Conservation (phyloP, 2,888 invertebrate species). For the Minunthozetes semirufus region DNA sequence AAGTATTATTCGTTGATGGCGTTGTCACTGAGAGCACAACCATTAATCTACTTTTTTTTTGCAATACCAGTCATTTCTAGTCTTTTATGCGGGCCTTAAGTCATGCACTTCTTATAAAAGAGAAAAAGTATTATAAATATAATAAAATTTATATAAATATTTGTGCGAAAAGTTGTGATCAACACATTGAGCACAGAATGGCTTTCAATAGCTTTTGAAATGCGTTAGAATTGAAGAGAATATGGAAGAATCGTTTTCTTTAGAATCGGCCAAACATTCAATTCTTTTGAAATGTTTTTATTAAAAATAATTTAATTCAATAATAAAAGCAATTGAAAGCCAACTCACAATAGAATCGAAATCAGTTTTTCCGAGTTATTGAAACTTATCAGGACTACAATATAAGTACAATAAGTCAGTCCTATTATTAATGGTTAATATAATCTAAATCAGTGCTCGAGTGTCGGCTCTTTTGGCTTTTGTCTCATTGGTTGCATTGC, state of each 20-base stretch:
- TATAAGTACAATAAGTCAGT: neutral
- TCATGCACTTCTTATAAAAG: conserved; percentile 11
- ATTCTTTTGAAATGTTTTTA: neutral
- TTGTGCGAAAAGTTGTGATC: conserved; percentile 10
- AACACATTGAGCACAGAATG: neutral
- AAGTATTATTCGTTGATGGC: conserved; percentile 22
- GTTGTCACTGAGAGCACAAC: conserved; percentile 16
- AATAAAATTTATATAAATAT: conserved; percentile 28
- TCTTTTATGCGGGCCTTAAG: conserved; percentile 15
- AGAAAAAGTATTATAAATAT: conserved; percentile 3
- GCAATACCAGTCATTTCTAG: conserved; percentile 15
- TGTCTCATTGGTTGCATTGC: conserved; percentile 5
- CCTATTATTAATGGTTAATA: conserved; percentile 13
- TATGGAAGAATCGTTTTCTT: too few relatives aligned
- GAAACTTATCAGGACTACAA: conserved; percentile 8
- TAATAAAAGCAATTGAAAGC: neutral
- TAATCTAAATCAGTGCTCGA: conserved; percentile 6
- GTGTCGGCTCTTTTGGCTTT: conserved; percentile 23
- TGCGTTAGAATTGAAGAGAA: too few relatives aligned
- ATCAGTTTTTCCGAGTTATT: neutral
- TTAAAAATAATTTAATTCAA: neutral
- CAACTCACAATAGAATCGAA: neutral
- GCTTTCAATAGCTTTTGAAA: neutral
- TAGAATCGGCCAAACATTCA: neutral
- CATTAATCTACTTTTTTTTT: conserved; percentile 26